Evolutionary conservation across 2,888 invertebrate species (phyloP).

Genomic region (Scrobipalpa atriplicella): DNA sequence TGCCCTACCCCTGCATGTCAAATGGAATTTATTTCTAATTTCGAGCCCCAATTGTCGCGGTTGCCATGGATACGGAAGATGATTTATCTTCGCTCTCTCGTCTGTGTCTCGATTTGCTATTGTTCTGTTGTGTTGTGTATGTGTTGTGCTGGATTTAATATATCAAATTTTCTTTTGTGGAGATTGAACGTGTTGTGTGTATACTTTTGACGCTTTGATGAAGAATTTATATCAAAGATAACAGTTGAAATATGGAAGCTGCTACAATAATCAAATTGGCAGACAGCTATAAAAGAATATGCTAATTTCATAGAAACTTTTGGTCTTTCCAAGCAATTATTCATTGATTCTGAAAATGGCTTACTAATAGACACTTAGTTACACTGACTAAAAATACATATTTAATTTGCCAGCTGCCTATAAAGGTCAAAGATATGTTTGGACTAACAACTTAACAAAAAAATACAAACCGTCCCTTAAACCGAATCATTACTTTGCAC

Average conservation of each 20-base stretch:
- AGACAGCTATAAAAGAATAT: too few species aligned
- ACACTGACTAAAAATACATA: too few species aligned
- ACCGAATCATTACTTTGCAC: not conserved
- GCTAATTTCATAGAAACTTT: too few species aligned
- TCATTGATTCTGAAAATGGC: too few species aligned
- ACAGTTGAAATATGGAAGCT: not conserved
- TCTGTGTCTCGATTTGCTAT: slow-evolving; percentile 37
- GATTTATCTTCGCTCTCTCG: slow-evolving; percentile 51
- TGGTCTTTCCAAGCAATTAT: too few species aligned
- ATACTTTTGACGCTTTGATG: not conserved
- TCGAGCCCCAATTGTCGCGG: slow-evolving; percentile 55
- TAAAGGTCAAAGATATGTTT: not conserved
- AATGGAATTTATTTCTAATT: slow-evolving; percentile 66
- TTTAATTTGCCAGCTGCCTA: not conserved
- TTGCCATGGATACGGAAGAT: slow-evolving; percentile 51
- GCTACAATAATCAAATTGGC: too few species aligned
- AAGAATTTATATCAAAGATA: not conserved
- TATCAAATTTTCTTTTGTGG: slow-evolving; percentile 44
- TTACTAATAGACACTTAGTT: too few species aligned
- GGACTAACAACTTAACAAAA: not conserved
- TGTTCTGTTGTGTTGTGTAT: slow-evolving; percentile 37
- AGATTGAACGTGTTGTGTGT: slow-evolving; percentile 22
- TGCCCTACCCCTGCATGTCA: slow-evolving; percentile 45
- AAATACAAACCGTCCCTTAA: not conserved
- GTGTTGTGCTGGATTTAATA: slow-evolving; percentile 42